Percentiles rank a stretch among this genome's conserved stretches.
phyloP scores from a whole-genome alignment of 1,140 invertebrate species.

The Goniozus legneri region DNA sequence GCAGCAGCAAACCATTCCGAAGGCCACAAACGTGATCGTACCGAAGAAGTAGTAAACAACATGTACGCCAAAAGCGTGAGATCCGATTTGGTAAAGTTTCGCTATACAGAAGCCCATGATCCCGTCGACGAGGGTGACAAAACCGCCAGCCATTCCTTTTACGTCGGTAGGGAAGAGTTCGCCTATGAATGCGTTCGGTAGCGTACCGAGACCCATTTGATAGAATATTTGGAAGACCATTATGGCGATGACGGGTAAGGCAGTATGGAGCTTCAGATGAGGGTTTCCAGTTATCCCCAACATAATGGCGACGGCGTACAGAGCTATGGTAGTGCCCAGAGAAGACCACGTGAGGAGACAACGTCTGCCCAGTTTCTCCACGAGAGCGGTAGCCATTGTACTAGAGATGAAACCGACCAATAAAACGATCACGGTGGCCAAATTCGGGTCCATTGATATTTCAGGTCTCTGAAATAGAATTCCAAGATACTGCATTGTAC shows the following conservation, averaged over 20 bases:
- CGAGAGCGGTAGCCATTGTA: constrained; percentile 61
- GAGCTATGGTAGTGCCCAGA: constrained; percentile 56
- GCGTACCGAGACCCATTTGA: constrained; percentile 70
- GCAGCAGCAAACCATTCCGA: constrained; percentile 40
- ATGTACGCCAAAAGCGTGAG: constrained; percentile 60
- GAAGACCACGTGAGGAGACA: constrained; percentile 65
- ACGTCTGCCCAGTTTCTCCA: constrained; percentile 70
- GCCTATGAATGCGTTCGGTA: constrained; percentile 72
- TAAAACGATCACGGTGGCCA: constrained; percentile 68
- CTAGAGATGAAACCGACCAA: constrained; percentile 66
- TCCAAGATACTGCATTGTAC: constrained; percentile 73
- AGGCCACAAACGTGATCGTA: constrained; percentile 53
- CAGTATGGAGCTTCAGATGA: neutral
- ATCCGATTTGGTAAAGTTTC: constrained; percentile 69
- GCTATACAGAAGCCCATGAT: constrained; percentile 74
- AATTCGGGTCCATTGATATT: constrained; percentile 52
- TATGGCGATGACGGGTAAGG: constrained; percentile 63
- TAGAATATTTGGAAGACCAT: constrained; percentile 69
- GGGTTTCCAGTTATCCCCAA: constrained; percentile 28
- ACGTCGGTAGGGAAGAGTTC: constrained; percentile 75
- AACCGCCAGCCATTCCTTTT: constrained; percentile 66
- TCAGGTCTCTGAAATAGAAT: constrained; percentile 66
- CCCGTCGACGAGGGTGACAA: constrained; percentile 65
- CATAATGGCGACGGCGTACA: constrained; percentile 58
- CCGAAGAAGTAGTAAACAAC: constrained; percentile 75